These are phyloP conservation scores for Pseudopleuronectes americanus DNA, from an alignment of 2,797 vertebrate genomes.

Conservation along the genomic window DNA sequence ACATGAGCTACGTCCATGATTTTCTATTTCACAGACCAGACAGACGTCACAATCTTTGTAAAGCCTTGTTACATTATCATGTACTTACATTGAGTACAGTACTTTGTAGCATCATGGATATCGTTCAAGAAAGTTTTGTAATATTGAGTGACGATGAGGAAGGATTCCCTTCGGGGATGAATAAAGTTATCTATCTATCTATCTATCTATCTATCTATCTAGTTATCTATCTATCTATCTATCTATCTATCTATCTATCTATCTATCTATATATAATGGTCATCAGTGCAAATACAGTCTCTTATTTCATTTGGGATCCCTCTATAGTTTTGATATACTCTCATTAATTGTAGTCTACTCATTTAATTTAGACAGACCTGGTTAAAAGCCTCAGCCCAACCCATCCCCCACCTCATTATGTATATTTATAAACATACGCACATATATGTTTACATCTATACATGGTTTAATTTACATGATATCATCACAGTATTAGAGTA, in stretches of 20 bases:
- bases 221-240: too few species aligned
- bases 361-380: conserved; percentile 21
- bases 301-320: conserved; percentile 18
- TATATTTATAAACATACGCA: too few species aligned
- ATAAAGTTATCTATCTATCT: too few species aligned
- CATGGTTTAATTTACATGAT: too few species aligned
- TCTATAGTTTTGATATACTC: conserved; percentile 30
- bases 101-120: conserved; percentile 48
- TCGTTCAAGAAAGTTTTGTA: conserved; percentile 3
- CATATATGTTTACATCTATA: too few species aligned
- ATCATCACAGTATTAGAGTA: too few species aligned
- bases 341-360: conserved; percentile 15
- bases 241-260: too few species aligned
- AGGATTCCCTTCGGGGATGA: too few species aligned
- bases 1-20: background rate
- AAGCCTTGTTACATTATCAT: conserved; percentile 25
- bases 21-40: background rate
- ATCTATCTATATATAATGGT: too few species aligned
- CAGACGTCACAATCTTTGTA: conserved; percentile 7
- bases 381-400: conserved; percentile 4
- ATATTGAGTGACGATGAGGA: conserved; percentile 1
- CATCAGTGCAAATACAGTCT: conserved; percentile 25
- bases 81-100: conserved; percentile 41
- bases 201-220: too few species aligned
- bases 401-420: too few species aligned